A percentile compares a stretch with the other conserved stretches of the same genome.
phyloP scores from a whole-genome alignment of 2,113 vertebrate species.

The Amblyornis subalaris region DNA sequence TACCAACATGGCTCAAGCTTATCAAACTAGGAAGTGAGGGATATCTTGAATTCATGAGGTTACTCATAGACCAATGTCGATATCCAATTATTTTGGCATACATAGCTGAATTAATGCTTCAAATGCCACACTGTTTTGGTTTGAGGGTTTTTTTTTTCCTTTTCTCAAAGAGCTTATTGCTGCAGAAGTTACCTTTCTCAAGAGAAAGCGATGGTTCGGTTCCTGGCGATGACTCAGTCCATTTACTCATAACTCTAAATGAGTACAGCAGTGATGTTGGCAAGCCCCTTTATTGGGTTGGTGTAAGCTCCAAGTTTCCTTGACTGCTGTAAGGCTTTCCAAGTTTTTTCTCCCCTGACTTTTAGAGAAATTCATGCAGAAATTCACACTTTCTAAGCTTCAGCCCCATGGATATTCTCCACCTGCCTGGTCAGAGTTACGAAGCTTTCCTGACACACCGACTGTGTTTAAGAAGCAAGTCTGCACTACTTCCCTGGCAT shows the following conservation, averaged over 20 bases:
- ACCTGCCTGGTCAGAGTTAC: neutral
- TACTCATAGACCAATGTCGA: neutral
- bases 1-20: slow-evolving; percentile 3
- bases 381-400: slow-evolving; percentile 54
- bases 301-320: slow-evolving; percentile 53
- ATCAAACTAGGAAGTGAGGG: slow-evolving; percentile 29
- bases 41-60: neutral
- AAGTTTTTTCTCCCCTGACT: neutral
- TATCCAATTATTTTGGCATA: neutral
- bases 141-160: neutral
- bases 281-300: slow-evolving; percentile 53
- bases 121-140: neutral
- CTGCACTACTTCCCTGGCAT: neutral
- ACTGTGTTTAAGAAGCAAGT: neutral
- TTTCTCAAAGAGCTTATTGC: slow-evolving; percentile 1
- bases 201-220: slow-evolving; percentile 27
- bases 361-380: slow-evolving; percentile 40
- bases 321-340: slow-evolving; percentile 57
- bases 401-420: neutral
- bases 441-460: neutral
- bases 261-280: slow-evolving; percentile 50
- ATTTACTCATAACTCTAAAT: slow-evolving; percentile 60
- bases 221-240: slow-evolving; percentile 52
- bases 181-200: slow-evolving; percentile 53
- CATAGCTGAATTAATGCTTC: neutral